Evolutionary conservation across 2,888 invertebrate species (phyloP), one percentile per base, ranked within the genome.

Genomic region (Stegana nigrithorax): DNA sequence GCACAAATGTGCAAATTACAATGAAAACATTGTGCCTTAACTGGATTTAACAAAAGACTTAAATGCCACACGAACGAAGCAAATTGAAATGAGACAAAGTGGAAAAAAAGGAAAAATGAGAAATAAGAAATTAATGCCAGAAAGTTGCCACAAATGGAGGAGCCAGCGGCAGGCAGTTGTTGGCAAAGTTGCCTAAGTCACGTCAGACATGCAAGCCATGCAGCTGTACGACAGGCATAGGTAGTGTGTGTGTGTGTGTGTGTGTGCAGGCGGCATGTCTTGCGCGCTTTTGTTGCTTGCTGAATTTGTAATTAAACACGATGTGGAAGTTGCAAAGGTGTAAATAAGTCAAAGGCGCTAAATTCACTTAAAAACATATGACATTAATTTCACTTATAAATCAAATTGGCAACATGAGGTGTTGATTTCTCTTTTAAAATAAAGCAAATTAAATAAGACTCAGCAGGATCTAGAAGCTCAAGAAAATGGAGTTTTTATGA

Each of bases 281-380:
- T n/a, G 2, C 29, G 25, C 32, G 53, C 53, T 17, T 66, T 66
- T 72, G 68, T 64, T 68, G 59, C 64, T 56, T 44, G 23, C 42
- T 70, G 75, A 68, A 68, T 74, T 74, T 73, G 70, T 74, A 73
- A 73, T 73, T 73, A 72, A 66, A 62, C 63, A 64, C 29, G 50
- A 62, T 67, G 67, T 68, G 59, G 57, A 60, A 75, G 71, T 70
- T 78, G 64, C 66, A 78, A 75, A 76, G 75, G 80, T 80, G 80
- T 36, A 78, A 80, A 69, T 78, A 69, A 14, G 39, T 39, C n/a
- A n/a, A n/a, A n/a, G n/a, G n/a, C n/a, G n/a, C n/a, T n/a, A 55
- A 59, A 63, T 57, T 57, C 23, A 44, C 44, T 58, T 44, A 60
- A 51, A 4, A 14, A n/a, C 39, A 14, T 14, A 39, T 8, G 39